These are phyloP conservation scores for Eilema caniola DNA, from an alignment of 2,888 invertebrate genomes.

Conservation along the genomic window DNA sequence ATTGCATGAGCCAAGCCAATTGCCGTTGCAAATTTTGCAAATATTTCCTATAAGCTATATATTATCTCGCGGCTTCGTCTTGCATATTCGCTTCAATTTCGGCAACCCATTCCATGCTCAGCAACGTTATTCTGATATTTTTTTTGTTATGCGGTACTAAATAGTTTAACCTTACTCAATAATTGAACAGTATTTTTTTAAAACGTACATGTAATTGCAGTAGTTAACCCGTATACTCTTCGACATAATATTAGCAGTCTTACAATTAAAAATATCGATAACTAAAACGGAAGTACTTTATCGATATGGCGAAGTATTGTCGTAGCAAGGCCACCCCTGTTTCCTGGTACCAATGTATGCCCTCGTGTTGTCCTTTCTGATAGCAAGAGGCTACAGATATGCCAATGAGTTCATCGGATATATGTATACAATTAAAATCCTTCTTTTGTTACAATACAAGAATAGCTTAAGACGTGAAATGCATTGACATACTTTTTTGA, in stretches of 20 bases:
- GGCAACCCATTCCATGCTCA: no score
- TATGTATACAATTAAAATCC: background rate
- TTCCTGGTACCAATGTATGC: conserved; percentile 40
- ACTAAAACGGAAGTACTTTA: conserved; percentile 48
- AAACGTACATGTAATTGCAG: background rate
- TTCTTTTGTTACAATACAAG: background rate
- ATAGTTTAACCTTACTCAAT: no score
- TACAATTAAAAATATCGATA: conserved; percentile 32
- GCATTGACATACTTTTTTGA: no score
- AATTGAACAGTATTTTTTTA: no score
- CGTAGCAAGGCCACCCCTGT: conserved; percentile 39
- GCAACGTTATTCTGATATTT: no score
- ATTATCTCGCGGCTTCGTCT: no score
- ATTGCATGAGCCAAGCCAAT: no score
- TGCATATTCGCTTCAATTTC: no score
- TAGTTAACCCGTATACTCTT: no score
- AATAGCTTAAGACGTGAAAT: background rate
- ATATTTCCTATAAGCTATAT: no score
- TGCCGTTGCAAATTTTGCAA: no score
- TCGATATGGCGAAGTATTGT: conserved; percentile 45
- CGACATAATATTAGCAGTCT: background rate
- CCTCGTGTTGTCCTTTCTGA: conserved; percentile 46
- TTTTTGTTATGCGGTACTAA: no score
- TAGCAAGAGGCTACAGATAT: conserved; percentile 13
- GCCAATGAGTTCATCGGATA: background rate